These are phyloP conservation scores for Gila orcuttii DNA, from an alignment of 2,113 vertebrate genomes.

Conservation along the genomic window DNA sequence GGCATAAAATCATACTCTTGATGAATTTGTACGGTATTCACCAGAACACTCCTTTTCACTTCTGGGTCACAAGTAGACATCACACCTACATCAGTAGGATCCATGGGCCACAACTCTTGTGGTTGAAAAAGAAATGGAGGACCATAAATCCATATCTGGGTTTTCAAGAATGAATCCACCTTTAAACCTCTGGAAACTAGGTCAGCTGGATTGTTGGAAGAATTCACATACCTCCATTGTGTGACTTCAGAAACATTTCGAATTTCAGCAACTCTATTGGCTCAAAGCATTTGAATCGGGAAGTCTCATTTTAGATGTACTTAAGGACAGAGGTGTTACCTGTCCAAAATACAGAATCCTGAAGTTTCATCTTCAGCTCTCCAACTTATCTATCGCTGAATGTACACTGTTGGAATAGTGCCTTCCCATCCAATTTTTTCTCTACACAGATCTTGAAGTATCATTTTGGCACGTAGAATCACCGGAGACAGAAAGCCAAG, in stretches of 20 bases:
- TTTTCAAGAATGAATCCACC: too few relatives aligned
- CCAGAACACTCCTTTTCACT: not conserved
- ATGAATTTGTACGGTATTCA: not conserved
- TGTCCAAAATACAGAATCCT: not conserved
- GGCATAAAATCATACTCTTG: constrained; percentile 11
- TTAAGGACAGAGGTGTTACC: not conserved
- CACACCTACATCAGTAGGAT: not conserved
- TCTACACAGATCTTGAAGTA: too few relatives aligned
- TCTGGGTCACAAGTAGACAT: constrained; percentile 39
- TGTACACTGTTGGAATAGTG: too few relatives aligned
- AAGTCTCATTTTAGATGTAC: not conserved
- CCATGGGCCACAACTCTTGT: constrained; percentile 39
- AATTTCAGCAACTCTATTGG: not conserved
- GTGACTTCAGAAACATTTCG: not conserved
- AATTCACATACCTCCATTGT: too few relatives aligned
- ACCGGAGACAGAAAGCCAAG: not conserved
- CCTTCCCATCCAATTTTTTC: too few relatives aligned
- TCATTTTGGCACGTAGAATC: too few relatives aligned
- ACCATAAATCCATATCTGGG: constrained; percentile 34
- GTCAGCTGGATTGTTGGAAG: too few relatives aligned
- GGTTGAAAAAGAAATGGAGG: constrained; percentile 44
- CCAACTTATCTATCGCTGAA: not conserved
- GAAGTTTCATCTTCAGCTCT: not conserved
- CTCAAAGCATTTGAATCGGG: not conserved
- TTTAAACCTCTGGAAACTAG: too few relatives aligned